A percentile compares a stretch with the other conserved stretches of the same genome.
phyloP scores from a whole-genome alignment of 2,888 invertebrate genomes.

The Heliothis peltigera region DNA sequence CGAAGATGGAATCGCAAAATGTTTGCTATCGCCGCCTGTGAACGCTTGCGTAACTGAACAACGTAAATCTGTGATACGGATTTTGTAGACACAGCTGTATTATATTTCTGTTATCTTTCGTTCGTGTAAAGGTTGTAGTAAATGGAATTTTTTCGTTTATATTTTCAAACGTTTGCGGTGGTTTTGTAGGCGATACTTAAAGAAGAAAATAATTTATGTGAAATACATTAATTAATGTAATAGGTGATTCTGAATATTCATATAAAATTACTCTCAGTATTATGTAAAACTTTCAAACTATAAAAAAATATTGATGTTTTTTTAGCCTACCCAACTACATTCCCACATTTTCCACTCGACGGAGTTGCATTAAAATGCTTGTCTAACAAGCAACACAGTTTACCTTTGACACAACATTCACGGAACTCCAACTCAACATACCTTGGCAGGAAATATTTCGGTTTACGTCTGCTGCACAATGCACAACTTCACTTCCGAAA shows the following conservation, averaged over 20 bases:
- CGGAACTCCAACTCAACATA: slow-evolving; percentile 31
- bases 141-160: slow-evolving; percentile 6
- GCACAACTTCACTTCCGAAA: slow-evolving; percentile 28
- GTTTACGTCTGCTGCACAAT: slow-evolving; percentile 26
- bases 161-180: neutral
- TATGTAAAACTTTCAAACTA: no score
- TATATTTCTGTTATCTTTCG: slow-evolving; percentile 28
- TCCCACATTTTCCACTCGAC: neutral
- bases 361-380: slow-evolving; percentile 21
- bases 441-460: slow-evolving; percentile 38
- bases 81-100: slow-evolving; percentile 50
- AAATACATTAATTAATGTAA: no score
- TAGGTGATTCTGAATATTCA: no score
- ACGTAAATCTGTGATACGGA: slow-evolving; percentile 53
- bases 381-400: slow-evolving; percentile 22
- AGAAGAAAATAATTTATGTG: no score
- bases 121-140: slow-evolving; percentile 13
- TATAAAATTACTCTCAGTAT: no score
- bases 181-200: no score
- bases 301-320: neutral
- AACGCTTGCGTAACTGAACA: slow-evolving; percentile 47
- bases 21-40: slow-evolving; percentile 48
- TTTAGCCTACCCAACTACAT: neutral
- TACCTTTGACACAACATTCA: slow-evolving; percentile 35
- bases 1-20: slow-evolving; percentile 52